Evolutionary conservation across 2,113 vertebrate genomes (phyloP).

Genomic region (Ailuropoda melanoleuca): DNA sequence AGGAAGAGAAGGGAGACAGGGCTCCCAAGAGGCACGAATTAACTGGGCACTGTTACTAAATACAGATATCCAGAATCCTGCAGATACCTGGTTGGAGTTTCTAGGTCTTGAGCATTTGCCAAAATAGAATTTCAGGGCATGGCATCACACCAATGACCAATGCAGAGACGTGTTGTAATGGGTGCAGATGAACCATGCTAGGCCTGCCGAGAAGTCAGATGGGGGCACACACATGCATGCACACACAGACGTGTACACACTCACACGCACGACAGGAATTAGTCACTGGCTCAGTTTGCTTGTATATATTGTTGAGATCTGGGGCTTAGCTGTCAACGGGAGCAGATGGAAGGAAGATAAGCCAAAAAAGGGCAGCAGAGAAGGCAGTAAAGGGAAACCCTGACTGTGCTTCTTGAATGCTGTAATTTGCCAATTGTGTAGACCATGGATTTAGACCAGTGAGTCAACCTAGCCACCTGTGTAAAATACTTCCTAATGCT

Average conservation of each 20-base stretch:
- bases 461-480: not conserved
- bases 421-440: not conserved
- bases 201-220: constrained; percentile 27
- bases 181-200: constrained; percentile 31
- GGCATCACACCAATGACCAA: not conserved
- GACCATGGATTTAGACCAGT: not conserved
- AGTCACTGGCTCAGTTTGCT: not conserved
- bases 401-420: not conserved
- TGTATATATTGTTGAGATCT: not conserved
- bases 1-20: not conserved
- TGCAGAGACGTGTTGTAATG: not conserved
- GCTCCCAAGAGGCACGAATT: not conserved
- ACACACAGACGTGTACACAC: constrained; percentile 62
- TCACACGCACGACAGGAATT: constrained; percentile 53
- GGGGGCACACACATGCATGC: constrained; percentile 42
- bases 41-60: not conserved
- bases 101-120: not conserved
- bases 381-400: not conserved
- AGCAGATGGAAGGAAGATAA: constrained; percentile 55
- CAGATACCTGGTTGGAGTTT: not conserved
- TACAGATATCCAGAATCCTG: not conserved
- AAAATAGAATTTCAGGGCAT: constrained; percentile 35
- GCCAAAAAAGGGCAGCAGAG: not conserved
- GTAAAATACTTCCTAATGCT: not conserved
- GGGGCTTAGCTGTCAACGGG: not conserved